Percentiles rank a stretch among this genome's conserved stretches.
phyloP scores from a whole-genome alignment of 2,797 vertebrate species.

The Pantherophis vulpinus region DNA sequence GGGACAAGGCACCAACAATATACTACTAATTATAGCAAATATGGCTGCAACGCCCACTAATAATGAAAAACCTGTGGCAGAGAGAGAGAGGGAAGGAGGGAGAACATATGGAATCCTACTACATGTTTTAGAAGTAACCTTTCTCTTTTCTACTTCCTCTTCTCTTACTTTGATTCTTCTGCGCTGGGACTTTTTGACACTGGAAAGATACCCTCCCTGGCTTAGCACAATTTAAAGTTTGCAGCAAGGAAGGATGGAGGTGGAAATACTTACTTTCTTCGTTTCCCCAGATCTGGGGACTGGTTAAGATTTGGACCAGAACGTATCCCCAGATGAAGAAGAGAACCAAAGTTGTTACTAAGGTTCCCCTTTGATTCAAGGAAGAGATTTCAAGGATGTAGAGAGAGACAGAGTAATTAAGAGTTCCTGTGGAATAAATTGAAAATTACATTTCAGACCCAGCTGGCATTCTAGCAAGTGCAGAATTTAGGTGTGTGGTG shows the following conservation, averaged over 20 bases:
- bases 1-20: constrained; percentile 75
- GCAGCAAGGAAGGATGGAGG: neutral
- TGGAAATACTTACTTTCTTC: constrained; percentile 58
- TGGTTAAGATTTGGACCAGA: constrained; percentile 73
- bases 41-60: constrained; percentile 74
- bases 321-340: constrained; percentile 78
- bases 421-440: neutral
- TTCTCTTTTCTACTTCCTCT: neutral
- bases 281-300: constrained; percentile 72
- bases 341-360: constrained; percentile 72
- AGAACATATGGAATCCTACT: neutral
- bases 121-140: neutral
- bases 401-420: constrained; percentile 53
- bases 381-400: constrained; percentile 83
- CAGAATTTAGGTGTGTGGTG: neutral
- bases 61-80: constrained; percentile 58
- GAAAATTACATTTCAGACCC: neutral
- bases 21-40: constrained; percentile 70
- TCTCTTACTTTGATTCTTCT: neutral
- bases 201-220: neutral
- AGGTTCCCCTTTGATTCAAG: constrained; percentile 77
- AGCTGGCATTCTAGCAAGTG: rapidly evolving
- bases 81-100: neutral
- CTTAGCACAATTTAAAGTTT: neutral
- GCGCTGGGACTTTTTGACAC: neutral